Conservation (phyloP, 2,113 vertebrate species). For the Otis tarda region DNA sequence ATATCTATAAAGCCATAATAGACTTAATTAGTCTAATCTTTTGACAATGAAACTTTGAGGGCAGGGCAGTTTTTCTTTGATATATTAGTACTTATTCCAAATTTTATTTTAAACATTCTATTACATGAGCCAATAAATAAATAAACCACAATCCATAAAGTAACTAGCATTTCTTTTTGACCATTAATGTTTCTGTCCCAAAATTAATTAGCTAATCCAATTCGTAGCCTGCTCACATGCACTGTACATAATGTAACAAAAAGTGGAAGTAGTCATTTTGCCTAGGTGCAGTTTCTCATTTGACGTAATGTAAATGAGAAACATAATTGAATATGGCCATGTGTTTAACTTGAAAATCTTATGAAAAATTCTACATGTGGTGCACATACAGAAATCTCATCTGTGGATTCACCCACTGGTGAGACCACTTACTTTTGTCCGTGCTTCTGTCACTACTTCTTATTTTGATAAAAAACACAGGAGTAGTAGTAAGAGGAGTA, state of each 20-base stretch:
- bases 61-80: background rate
- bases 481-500: background rate
- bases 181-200: background rate
- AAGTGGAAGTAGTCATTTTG: background rate
- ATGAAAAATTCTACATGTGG: background rate
- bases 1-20: background rate
- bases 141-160: background rate
- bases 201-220: background rate
- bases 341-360: background rate
- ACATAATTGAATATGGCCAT: background rate
- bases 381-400: background rate
- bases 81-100: background rate
- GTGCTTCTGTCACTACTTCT: background rate
- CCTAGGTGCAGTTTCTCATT: background rate
- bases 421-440: background rate
- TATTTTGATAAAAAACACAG: background rate
- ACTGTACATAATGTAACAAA: background rate
- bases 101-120: background rate
- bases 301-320: background rate
- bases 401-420: background rate
- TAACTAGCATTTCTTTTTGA: background rate
- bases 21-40: background rate
- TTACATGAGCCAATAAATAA: background rate
- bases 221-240: background rate
- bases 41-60: background rate